Base-by-base conservation (phyloP, 2,113 vertebrate species). In the Paratilapia polleni region DNA sequence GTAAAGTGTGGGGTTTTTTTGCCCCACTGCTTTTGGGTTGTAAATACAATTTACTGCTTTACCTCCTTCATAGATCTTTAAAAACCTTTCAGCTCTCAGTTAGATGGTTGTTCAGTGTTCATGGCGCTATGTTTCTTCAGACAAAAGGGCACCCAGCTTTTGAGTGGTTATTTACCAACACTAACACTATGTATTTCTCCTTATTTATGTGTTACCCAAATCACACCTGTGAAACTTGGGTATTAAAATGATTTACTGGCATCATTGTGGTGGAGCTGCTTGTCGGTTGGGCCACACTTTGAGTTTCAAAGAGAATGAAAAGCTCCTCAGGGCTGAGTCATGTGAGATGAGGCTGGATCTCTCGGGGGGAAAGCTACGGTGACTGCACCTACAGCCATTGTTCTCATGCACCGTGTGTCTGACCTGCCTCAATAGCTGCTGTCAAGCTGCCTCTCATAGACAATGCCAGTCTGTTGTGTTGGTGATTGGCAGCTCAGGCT, bases 381-480 rank as follows among this genome's bases (percentile, higher is more conserved):
- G 76, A 80, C 81, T 83, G 82, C 49, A 68, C 80, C 85, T 83
- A 49, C 66, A 26, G 77, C 76, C 83, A 84, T 87, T 91, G 87
- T 87, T 75, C 76, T 31, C 56, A 3, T 20, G 26, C 22, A 1
- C 68, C 26, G 78, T 26, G 68, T 36, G 84, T 78, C 77, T 26
- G 63, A 82, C 76, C 78, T 59, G 88, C 31, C 61, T 80, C 59
- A 81, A 78, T 83, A 68, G 79, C 79, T 49, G 63, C 84, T 83
- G 82, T 90, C 84, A 77, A n/a, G 54, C 60, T 31, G 84, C 20
- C 60, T 38, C 12, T 43, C 0, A 2, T 34, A 49, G 31, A 82
- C 74, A 54, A 54, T 63, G 80, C 20, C 73, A 2, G 64, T 5
- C 22, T 58, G 77, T 78, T 83, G 82, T 78, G 81, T 6, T 6